A percentile compares a stretch with the other conserved stretches of the same genome.
phyloP scores from a whole-genome alignment of 2,113 vertebrate genomes.

The Thymallus thymallus region DNA sequence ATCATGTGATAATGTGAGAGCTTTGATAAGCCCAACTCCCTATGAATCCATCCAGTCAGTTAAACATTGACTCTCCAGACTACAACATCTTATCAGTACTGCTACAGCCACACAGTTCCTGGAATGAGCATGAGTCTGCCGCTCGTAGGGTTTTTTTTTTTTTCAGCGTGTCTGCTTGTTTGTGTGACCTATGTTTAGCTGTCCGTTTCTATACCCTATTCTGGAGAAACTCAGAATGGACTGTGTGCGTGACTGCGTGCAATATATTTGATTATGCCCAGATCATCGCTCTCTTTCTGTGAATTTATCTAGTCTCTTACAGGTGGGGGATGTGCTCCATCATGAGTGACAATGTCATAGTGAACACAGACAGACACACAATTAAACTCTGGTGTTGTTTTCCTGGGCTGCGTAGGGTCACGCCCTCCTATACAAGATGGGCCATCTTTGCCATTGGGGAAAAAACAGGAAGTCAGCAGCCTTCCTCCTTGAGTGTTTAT shows the following conservation, averaged over 20 bases:
- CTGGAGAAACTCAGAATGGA: neutral
- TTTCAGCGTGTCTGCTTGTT: constrained; percentile 1
- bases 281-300: neutral
- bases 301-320: neutral
- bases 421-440: constrained; percentile 56
- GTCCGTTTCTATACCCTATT: neutral
- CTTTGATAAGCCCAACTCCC: constrained; percentile 1
- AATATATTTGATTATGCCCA: too few species aligned
- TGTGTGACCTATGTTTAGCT: neutral
- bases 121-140: constrained; percentile 22
- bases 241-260: neutral
- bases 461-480: constrained; percentile 53
- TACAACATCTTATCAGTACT: constrained; percentile 53
- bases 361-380: neutral
- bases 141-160: neutral
- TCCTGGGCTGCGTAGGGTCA: constrained; percentile 29
- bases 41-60: constrained; percentile 35
- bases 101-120: constrained; percentile 49
- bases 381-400: constrained; percentile 24
- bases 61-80: constrained; percentile 56
- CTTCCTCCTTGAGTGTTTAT: constrained; percentile 17
- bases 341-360: neutral
- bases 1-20: constrained; percentile 52
- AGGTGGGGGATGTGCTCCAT: neutral
- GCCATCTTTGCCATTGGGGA: constrained; percentile 42